Evolutionary conservation across 2,888 invertebrate species (phyloP), one percentile per base, ranked within the genome.

Genomic region (Tachystola acroxantha): DNA sequence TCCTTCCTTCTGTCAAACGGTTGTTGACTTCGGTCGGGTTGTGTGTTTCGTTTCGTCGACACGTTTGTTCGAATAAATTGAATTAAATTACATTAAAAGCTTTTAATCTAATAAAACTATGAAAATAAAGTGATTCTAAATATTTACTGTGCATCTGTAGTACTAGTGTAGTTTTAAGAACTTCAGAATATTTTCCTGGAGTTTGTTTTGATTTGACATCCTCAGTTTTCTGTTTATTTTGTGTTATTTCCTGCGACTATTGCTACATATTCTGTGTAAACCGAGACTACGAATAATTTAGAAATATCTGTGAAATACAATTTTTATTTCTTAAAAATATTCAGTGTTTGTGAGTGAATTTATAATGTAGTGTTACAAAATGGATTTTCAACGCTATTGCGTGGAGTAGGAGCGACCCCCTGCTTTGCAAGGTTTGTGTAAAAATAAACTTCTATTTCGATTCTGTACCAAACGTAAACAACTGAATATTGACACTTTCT

Each of bases 1-100:
- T 4, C 16, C 16, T 27, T 7, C 10, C 9, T 13, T 19, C 62
- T 73, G 81, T 81, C 81, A 82, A 80, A 68, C 79, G 82, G 80
- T 79, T 82, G 78, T 81, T 81, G 82, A 81, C 82, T 79, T 50
- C 29, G 58, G 56, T 26, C 16, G 34, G 10, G 54, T 64, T 20
- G 63, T 59, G 19, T 53, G 47, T 39, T 16, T 16, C 16, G 16
- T 16, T 16, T 16, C 16, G 16, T 16, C 16, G 16, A 16, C 16
- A 16, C 6, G 40, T 43, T 50, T 52, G 50, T 50, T 46, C 13
- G 33, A 34, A 24, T 42, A 31, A 40, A 46, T 36, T 32, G 34
- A 37, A 42, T 44, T 38, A 53, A n/a, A 41, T 47, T 48, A 52
- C 16, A 16, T 4, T 16, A 16, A 16, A 16, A 4, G 3, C 16